Evolutionary conservation across 2,113 vertebrate species (phyloP).

Genomic region (Pyrgilauda ruficollis): DNA sequence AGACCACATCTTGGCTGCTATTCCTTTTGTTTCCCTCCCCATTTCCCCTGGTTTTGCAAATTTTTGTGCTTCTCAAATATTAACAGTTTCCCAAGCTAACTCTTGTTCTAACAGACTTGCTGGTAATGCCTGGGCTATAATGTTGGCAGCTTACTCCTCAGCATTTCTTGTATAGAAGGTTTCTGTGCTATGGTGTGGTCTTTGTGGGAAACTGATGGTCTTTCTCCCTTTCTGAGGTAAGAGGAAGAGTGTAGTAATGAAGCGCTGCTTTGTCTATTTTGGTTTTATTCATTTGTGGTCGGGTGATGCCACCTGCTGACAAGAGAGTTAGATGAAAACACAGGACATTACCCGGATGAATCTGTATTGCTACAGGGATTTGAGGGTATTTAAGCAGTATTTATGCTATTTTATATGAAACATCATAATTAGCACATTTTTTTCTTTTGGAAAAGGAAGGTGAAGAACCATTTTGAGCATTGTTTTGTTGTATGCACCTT

Average conservation of each 20-base stretch:
- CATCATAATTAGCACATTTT: not conserved
- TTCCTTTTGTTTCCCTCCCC: not conserved
- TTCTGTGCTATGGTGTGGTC: not conserved
- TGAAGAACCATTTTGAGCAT: not conserved
- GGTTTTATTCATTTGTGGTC: not conserved
- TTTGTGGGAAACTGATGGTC: not conserved
- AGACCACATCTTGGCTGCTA: not conserved
- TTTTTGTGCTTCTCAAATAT: not conserved
- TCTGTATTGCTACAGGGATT: not conserved
- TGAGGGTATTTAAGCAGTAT: not conserved
- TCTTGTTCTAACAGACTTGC: not conserved
- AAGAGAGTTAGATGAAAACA: not conserved
- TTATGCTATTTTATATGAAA: not conserved
- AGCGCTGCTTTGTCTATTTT: rapidly evolving
- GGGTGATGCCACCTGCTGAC: not conserved
- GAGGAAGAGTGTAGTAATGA: not conserved
- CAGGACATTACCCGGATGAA: not conserved
- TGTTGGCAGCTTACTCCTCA: not conserved
- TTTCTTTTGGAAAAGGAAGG: not conserved
- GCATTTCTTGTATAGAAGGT: not conserved
- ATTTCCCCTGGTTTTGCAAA: rapidly evolving
- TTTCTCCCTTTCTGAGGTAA: not conserved
- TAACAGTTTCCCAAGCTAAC: not conserved
- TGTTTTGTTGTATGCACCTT: not conserved
- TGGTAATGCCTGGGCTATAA: not conserved